Evolutionary conservation across 1,140 invertebrate genomes (phyloP), one percentile per base, ranked within the genome.

Genomic region (Agrypnia vestita): DNA sequence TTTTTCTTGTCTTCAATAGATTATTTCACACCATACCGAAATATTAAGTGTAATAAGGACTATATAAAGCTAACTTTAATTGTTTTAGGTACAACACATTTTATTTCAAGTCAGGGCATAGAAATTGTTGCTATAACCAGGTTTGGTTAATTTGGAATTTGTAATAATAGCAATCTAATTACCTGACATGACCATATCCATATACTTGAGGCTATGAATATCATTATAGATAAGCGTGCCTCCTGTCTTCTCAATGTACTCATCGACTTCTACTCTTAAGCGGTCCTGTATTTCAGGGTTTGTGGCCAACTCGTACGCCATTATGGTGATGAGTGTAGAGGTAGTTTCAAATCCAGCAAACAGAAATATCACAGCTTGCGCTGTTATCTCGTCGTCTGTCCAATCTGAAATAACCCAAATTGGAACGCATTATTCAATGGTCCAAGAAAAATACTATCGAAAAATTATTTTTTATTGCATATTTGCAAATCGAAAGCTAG

Each of bases 261-360:
- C 11, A 8, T 51, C 49, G 11, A 51, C 49, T 15, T 51, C 49
- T 15, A 3, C 49, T 51, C 49, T 12, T 8, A 51, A 51, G 1
- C 49, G 49, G n/a, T 1, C 49, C 49, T 51, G 49, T 15, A 8
- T 8, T 51, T 51, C 49, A 13, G 11, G 49, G n/a, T 35, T 82
- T 1, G 67, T 64, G 11, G 91, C 89, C 53, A 92, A 84, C 64
- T 86, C 84, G 82, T 88, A 89, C 3, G 85, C 47, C 6, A 85
- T 76, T 69, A 86, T 87, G 9, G 84, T 82, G 4, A 92, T 80
- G 0, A 88, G 79, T n/a, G 85, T 86, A 6, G 89, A 85, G 0
- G 89, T 88, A 0, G 91, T 91, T 21, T 92, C 91, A 80, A 88
- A 91, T 12, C 93, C 92, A 61, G 89, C 91, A 10, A 91, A 75